Evolutionary conservation across 2,113 vertebrate species (phyloP).

Genomic region (Chloropsis cyanopogon): DNA sequence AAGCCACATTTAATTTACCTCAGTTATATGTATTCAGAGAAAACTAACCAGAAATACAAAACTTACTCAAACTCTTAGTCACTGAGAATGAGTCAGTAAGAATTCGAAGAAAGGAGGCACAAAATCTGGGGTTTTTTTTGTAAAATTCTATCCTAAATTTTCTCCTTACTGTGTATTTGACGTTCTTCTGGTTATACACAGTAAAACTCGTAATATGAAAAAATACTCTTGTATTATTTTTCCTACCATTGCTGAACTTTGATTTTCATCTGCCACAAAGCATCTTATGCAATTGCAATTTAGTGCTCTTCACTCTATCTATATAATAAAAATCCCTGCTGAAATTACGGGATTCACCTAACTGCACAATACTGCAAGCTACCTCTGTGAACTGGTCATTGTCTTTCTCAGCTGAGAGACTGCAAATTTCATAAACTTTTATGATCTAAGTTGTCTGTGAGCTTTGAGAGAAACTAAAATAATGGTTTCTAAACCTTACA

Average conservation of each 20-base stretch:
- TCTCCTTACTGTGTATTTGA: background rate
- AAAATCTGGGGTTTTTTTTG: background rate
- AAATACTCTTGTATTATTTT: background rate
- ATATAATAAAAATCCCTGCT: background rate
- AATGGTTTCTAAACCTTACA: background rate
- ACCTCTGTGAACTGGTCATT: background rate
- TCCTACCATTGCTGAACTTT: background rate
- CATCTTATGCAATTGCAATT: background rate
- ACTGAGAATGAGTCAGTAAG: background rate
- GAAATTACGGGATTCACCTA: background rate
- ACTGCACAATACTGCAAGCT: background rate
- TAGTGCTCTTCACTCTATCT: background rate
- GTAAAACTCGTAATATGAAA: background rate
- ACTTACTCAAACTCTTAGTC: background rate
- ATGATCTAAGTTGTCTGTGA: background rate
- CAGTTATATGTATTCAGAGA: background rate
- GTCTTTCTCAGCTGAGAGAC: background rate
- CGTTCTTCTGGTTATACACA: background rate
- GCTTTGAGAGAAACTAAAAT: background rate
- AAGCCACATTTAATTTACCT: background rate
- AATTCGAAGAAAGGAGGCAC: background rate
- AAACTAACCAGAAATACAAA: background rate
- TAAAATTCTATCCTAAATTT: background rate
- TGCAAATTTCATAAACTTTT: background rate
- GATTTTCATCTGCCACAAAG: background rate